Conservation (phyloP, 2,113 vertebrate genomes). For the Neolamprologus ventralis region DNA sequence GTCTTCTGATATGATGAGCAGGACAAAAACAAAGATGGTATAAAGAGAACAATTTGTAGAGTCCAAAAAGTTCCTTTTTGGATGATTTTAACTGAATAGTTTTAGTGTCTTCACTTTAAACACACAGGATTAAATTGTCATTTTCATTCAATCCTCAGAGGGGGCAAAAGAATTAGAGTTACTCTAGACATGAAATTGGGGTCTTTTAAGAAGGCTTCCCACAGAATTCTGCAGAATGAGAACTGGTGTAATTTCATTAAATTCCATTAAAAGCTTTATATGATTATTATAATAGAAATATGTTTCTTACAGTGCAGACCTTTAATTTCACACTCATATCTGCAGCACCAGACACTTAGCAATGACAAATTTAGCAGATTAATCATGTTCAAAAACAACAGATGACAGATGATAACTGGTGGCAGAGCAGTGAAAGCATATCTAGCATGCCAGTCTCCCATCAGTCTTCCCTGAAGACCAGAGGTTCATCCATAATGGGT, state of each 20-base stretch:
- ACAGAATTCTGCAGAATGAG: not conserved
- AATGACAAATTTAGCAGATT: not conserved
- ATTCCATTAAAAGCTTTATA: not conserved
- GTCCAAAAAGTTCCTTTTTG: not conserved
- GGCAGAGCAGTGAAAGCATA: not conserved
- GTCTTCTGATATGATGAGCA: not conserved
- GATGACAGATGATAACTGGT: not conserved
- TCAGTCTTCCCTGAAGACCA: not conserved
- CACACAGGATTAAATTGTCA: not conserved
- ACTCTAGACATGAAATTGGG: not conserved
- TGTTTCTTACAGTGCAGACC: not conserved
- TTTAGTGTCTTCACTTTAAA: not conserved
- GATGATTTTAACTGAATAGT: not conserved
- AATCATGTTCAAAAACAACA: not conserved
- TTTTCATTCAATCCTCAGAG: conserved; percentile 1
- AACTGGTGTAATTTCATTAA: not conserved
- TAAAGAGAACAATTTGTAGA: not conserved
- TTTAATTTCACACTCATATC: not conserved
- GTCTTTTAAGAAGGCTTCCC: not conserved
- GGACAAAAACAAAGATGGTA: not conserved
- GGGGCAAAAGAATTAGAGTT: not conserved
- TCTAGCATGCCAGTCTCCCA: not conserved
- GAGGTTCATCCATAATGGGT: not conserved
- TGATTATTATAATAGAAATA: not conserved
- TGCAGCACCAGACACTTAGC: not conserved